Base-by-base conservation (phyloP, 2,113 vertebrate genomes). In the Festucalex cinctus region DNA sequence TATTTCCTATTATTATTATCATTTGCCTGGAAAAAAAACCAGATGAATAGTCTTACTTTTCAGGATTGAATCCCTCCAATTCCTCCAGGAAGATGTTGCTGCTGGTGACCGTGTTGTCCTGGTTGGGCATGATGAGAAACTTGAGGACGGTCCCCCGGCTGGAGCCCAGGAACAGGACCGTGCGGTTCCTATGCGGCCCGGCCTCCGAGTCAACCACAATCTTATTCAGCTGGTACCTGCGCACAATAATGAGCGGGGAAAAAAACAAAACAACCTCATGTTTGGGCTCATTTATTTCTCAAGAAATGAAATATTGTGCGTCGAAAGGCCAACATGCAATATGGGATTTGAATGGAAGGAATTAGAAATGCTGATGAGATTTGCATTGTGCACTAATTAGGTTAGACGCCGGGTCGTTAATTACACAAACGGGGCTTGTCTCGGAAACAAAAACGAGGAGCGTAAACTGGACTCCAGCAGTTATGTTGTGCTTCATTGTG, bases 111-210 rank as follows among this genome's bases (percentile, higher is more conserved):
- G 87, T 80, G 84, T 88, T 68, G 73, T 91, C 94, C 82, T 91
- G 76, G 0, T 94, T 95, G 78, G 95, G 93, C 66, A 89, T 85
- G 69, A 98, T 88, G 37, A 98, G 95, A 84, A 98, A 98, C 81
- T 99, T 99, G 76, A 99, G 94, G 75, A 98, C 68, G 0, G 94
- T 95, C 74, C 97, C 97, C 0, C 90, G 91, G 88, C 94, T 95
- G 0, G 97, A 97, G 20, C 94, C 95, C 71, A 99, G 92, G 86
- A 98, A 99, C 36, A 98, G 88, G 32, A 99, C 89, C 0, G 96
- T 99, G 71, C 94, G 89, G 89, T 98, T 98, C 43, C 92, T 90
- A 72, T 94, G 88, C 0, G 96, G 94, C 14, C 97, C 97, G 0
- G 95, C 96, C 0, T 92, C 85, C 0, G 89, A 93, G 53, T 99